These are phyloP conservation scores for Pipistrellus nathusii DNA, from an alignment of 2,797 vertebrate species.

Conservation along the genomic window DNA sequence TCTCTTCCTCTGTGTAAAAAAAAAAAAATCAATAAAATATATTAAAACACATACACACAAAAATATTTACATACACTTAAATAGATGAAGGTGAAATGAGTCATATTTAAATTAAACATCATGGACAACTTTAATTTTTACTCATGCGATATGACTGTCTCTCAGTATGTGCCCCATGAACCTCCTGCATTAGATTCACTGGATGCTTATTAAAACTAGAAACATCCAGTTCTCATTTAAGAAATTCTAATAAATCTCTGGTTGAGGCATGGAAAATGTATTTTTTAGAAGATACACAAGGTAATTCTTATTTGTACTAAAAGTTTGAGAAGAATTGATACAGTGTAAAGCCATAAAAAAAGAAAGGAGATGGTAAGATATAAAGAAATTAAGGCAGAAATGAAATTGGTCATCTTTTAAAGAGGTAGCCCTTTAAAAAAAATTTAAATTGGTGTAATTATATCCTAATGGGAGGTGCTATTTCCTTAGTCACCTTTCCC, in stretches of 20 bases:
- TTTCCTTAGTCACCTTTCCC: slow-evolving; percentile 30
- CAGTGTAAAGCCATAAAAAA: slow-evolving; percentile 38
- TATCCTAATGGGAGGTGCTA: slow-evolving; percentile 34
- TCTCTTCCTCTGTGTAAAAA: too few species aligned
- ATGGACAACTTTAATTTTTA: slow-evolving; percentile 31
- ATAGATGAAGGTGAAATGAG: slow-evolving; percentile 21
- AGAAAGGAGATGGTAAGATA: neutral
- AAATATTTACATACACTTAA: neutral
- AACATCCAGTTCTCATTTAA: neutral
- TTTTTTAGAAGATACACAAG: neutral
- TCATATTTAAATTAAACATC: slow-evolving; percentile 53
- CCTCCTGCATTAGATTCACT: neutral
- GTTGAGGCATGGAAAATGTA: neutral
- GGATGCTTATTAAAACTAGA: neutral
- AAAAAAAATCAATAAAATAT: too few species aligned
- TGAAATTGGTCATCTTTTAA: slow-evolving; percentile 32
- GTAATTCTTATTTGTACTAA: neutral
- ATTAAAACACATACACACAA: too few species aligned
- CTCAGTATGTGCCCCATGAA: neutral
- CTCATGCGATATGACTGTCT: neutral
- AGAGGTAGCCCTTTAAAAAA: slow-evolving; percentile 49
- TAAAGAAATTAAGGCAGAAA: slow-evolving; percentile 27
- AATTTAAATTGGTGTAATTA: slow-evolving; percentile 64
- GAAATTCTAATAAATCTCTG: slow-evolving; percentile 14
- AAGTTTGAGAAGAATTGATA: neutral